phyloP scores from a whole-genome alignment of 2,113 vertebrate species.

The Empidonax traillii region DNA sequence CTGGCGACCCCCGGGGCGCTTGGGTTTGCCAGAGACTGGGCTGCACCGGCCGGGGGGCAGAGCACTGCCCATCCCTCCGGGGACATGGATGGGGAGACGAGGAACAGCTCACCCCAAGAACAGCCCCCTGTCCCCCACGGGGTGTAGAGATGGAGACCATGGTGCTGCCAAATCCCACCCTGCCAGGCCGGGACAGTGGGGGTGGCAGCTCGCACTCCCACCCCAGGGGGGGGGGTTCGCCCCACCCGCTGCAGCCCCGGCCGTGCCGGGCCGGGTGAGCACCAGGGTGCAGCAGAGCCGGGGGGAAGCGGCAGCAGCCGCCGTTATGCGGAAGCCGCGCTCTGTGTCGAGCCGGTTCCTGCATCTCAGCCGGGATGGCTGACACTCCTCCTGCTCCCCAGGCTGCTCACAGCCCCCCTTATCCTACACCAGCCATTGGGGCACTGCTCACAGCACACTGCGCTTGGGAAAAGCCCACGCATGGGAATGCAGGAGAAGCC shows the following conservation, averaged over 20 bases:
- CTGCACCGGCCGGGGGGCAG: fast-evolving
- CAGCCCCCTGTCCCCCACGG: fast-evolving
- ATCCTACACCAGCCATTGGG: fast-evolving
- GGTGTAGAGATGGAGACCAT: background rate
- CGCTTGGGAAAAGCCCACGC: background rate
- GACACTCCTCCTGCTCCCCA: fast-evolving
- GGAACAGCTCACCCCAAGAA: background rate
- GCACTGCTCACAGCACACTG: fast-evolving
- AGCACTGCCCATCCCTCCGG: background rate
- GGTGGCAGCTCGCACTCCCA: background rate
- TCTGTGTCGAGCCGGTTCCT: fast-evolving
- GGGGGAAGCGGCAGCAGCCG: background rate
- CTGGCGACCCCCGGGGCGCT: background rate
- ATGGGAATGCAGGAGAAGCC: background rate
- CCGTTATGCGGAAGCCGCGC: background rate
- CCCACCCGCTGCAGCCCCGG: fast-evolving
- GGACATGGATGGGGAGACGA: background rate
- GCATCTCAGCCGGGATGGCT: fast-evolving
- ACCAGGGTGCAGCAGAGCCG: fast-evolving
- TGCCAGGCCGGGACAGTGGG: fast-evolving
- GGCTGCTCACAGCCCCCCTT: background rate
- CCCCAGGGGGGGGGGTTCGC: fast-evolving
- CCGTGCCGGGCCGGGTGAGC: fast-evolving
- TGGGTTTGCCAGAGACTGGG: background rate
- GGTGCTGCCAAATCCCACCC: background rate